Base-by-base conservation (phyloP, 2,888 invertebrate genomes). In the Dendrolimus pini region DNA sequence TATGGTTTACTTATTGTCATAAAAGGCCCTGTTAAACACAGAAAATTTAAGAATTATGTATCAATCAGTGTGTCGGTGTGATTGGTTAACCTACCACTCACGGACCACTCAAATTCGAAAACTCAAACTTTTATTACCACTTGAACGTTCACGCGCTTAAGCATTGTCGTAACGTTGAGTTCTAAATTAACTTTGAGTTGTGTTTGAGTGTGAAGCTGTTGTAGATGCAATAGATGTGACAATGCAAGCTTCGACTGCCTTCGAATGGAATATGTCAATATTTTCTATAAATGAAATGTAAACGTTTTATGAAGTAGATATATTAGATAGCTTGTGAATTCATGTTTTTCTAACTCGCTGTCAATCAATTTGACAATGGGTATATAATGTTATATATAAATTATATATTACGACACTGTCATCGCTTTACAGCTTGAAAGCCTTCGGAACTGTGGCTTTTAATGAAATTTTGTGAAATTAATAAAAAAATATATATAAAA, bases 381-480 rank as follows among this genome's bases (percentile, higher is more conserved):
- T 68, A 72, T 69, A 70, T 70, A 73, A 72, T 74, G 70, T 72
- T 77, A 77, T 75, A 66, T 66, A 72, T 63, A 63, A 30, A 47
- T 47, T 7, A 47, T 47, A 7, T 47, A 47, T 47, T 47, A 47
- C 47, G 12, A 47, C 12, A 47, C 47, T 47, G 81, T 79, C 83
- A 81, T 80, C 83, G 89, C 89, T 89, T 88, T 79, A 86, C 87
- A 88, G 89, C 89, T 89, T 89, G 82, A 88, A 89, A 89, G 89
- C 89, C 89, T 89, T 88, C 82, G 78, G 30, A 76, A 86, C 84
- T 89, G 89, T 90, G 89, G 89, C 89, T 89, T 89, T 89, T 87
- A 84, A 86, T 83, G 76, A 87, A 84, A 81, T 89, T 89, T 90
- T 89, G 89, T 89, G 89, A 89, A 89, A 88, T 88, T 89, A 90